Percentiles rank a stretch among this genome's conserved stretches.
phyloP scores from a whole-genome alignment of 2,888 invertebrate species.

The Himalopsyche kuldschensis region DNA sequence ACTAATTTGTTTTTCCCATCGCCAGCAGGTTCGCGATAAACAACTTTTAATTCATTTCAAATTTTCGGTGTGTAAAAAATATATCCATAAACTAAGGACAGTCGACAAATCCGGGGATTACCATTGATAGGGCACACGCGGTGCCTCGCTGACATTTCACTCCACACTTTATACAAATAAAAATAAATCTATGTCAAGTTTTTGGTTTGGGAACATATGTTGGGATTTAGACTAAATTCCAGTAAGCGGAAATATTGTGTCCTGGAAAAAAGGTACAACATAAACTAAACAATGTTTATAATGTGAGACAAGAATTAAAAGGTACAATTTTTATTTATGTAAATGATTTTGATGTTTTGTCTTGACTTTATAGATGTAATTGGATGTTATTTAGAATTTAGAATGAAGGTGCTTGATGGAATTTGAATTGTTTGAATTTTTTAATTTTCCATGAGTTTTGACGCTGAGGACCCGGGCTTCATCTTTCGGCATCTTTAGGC shows the following conservation, averaged over 20 bases:
- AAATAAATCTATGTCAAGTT: constrained; percentile 62
- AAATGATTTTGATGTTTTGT: too few relatives aligned
- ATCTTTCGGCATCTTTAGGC: too few relatives aligned
- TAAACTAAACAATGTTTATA: not conserved
- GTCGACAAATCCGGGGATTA: constrained; percentile 18
- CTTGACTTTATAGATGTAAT: too few relatives aligned
- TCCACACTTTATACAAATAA: constrained; percentile 48
- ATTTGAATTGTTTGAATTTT: too few relatives aligned
- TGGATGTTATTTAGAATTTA: too few relatives aligned
- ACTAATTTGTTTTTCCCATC: not conserved
- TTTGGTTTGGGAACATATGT: constrained; percentile 59
- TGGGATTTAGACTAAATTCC: constrained; percentile 41
- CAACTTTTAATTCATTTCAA: not conserved
- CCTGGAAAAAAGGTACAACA: not conserved
- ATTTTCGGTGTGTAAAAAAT: not conserved
- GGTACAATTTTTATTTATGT: too few relatives aligned
- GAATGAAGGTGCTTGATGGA: too few relatives aligned
- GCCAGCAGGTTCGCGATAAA: not conserved
- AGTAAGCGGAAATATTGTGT: not conserved
- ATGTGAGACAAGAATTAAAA: too few relatives aligned
- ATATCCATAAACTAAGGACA: not conserved
- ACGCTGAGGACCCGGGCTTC: too few relatives aligned
- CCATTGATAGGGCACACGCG: constrained; percentile 30
- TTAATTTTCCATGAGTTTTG: too few relatives aligned
- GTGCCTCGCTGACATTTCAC: constrained; percentile 16